Evolutionary conservation across 64 coral and sea anemone genomes (phyloP), one percentile per base, ranked within the genome.

Genomic region (Montipora sp.): DNA sequence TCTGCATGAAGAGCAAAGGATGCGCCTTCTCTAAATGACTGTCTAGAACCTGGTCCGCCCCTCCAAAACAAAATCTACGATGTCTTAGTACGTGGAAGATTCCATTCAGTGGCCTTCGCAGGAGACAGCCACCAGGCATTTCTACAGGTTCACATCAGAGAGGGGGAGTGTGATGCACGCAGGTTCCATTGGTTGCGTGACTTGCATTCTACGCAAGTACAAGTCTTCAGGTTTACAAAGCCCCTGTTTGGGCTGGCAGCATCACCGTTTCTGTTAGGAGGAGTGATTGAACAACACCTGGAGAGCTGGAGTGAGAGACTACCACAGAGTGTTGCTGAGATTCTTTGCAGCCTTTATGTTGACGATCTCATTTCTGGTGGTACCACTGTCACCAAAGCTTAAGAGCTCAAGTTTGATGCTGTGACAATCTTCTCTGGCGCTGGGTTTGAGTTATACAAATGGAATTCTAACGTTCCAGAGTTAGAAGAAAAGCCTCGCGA

Each of bases 11-110:
- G 50, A 7, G 27, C 43, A 45, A 84, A 77, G 4, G 80, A 76
- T 12, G 70, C 53, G 16, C 90, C 90, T 9, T 92, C 90, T 63
- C 55, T 92, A 66, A 92, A 92, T 61, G 80, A 92, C 3, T 92
- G 90, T 5, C 49, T 91, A n/a, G 89, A 83, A 9, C 59, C 50
- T 83, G 79, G 67, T 6, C 90, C 90, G 0, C 10, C 80, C 22
- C 69, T 92, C 7, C 72, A 92, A 16, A 84, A 79, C 19, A 92
- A 84, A 58, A 68, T 91, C 21, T 83, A 73, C 48, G 44, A 90
- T 8, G 77, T 73, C 14, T 24, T 90, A 81, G 89, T 80, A 3
- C 77, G 89, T 20, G 63, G 58, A 15, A 48, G 89, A 45, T 79
- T 91, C 22, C 89, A 91, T 43, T 65, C 79, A 0, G 79, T 91